These are phyloP conservation scores for Probosciger aterrimus DNA, from an alignment of 2,113 vertebrate species.

Conservation along the genomic window DNA sequence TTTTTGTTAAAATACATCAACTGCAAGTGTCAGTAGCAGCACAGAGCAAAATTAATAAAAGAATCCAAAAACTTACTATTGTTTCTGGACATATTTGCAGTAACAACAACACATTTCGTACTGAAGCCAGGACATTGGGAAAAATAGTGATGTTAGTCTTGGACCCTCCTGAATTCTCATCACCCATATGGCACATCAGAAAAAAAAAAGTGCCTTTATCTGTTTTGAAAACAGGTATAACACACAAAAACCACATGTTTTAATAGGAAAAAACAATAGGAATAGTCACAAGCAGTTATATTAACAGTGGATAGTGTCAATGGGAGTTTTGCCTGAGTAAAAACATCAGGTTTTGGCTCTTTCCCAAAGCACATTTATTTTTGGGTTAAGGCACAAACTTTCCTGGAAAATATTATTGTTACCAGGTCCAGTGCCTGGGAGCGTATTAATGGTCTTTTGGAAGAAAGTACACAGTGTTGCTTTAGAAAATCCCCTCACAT, in stretches of 20 bases:
- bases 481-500: constrained; percentile 28
- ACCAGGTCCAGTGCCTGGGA: neutral
- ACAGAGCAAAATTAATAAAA: neutral
- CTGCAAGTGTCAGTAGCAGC: neutral
- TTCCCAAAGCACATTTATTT: constrained; percentile 59
- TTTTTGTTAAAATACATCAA: neutral
- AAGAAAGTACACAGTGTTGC: constrained; percentile 48
- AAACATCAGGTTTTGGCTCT: constrained; percentile 15
- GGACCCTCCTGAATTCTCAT: neutral
- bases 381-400: constrained; percentile 40
- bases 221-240: neutral
- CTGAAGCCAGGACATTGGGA: neutral
- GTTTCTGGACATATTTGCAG: neutral
- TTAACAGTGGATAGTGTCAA: neutral
- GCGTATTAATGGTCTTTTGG: neutral
- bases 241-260: neutral
- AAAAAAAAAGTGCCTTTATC: neutral
- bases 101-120: neutral
- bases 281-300: neutral
- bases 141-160: neutral
- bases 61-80: neutral
- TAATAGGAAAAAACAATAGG: neutral
- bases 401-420: constrained; percentile 62
- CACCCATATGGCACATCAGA: neutral
- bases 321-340: constrained; percentile 2